Evolutionary conservation across 2,797 vertebrate genomes (phyloP), one percentile per base, ranked within the genome.

Genomic region (Heterohyrax brucei): DNA sequence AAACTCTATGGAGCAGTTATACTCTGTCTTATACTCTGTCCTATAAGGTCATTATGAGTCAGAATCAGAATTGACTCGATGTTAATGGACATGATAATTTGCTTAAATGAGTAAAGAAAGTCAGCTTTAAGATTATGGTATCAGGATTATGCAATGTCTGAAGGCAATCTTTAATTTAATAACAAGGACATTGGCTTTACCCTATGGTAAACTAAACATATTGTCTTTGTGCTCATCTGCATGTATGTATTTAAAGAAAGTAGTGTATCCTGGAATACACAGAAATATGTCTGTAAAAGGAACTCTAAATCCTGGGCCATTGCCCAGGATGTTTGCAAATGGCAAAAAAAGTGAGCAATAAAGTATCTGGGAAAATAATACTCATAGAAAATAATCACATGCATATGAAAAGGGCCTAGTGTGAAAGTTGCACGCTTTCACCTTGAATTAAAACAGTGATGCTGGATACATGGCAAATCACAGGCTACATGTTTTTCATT

Each of bases 91-190:
- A 66, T n/a, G 12, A 59, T 48, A 62, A 89, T 94, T 81, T 84
- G 33, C 75, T 87, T 1, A 95, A 62, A 73, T 70, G 75, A 64
- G 84, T 0, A 87, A 18, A 7, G n/a, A 95, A 97, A 66, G 0
- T 28, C 28, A 81, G 4, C 73, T 93, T 9, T 46, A 78, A 95
- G 21, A 86, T 64, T 92, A n/a, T 86, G 56, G 87, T 95, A 94
- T 86, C 86, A 44, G 75, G 6, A 62, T 1, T 56, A 1, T 46
- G 70, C 86, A 84, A 66, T 80, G 66, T 87, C 77, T 80, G 1
- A 79, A 61, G 95, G 16, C 26, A 96, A 80, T 5, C 4, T 0
- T 95, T 95, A 95, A 96, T 46, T 93, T 73, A 7, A 89, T 92
- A 12, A 59, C 85, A 62, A 10, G 90, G n/a, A 79, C n/a, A 83